Base-by-base conservation (phyloP, 2,888 invertebrate genomes). In the Pseudococcus longispinus region DNA sequence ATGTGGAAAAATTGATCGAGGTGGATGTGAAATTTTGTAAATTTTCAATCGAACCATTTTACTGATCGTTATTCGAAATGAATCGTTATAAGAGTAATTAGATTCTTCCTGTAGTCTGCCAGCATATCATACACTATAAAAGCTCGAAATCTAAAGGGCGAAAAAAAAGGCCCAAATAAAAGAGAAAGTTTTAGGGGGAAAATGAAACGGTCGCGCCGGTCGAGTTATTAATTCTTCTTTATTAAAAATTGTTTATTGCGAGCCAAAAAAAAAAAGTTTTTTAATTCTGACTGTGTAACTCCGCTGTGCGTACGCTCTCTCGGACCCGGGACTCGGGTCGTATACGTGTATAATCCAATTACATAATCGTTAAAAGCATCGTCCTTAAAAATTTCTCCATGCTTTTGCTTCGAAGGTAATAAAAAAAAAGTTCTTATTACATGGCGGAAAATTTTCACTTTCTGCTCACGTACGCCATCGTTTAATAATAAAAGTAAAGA, bases 361-460 rank as follows among this genome's bases (percentile, higher is more conserved):
- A 84, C 84, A 51, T 60, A 84, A 84, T 84, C 84, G 84, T 84
- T 84, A 84, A 84, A 84, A 84, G 32, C 84, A 60, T 83, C 60
- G 55, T 51, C 42, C 20, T 44, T 82, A 51, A 83, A 84, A 84
- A 84, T 84, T 60, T 84, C 51, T 84, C 37, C 84, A 84, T 60
- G 84, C 60, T 84, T 83, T 60, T 26, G 46, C 83, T 83, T 51
- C 15, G 20, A 32, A 51, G 51, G 23, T 23, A 82, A 44, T 18
- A 44, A 46, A 26, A 80, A n/a, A 80, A 84, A 84, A 84, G 84
- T 84, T 60, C 84, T 84, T 84, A 84, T 84, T 84, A 84, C 84
- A 60, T 37, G 51, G 77, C 29, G 15, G 83, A 83, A 55, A 84
- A 55, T 84, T 84, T 84, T 84, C 84, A 84, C 51, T 84, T 84